Conservation (phyloP, 2,888 invertebrate species). For the Brachyptera putata region DNA sequence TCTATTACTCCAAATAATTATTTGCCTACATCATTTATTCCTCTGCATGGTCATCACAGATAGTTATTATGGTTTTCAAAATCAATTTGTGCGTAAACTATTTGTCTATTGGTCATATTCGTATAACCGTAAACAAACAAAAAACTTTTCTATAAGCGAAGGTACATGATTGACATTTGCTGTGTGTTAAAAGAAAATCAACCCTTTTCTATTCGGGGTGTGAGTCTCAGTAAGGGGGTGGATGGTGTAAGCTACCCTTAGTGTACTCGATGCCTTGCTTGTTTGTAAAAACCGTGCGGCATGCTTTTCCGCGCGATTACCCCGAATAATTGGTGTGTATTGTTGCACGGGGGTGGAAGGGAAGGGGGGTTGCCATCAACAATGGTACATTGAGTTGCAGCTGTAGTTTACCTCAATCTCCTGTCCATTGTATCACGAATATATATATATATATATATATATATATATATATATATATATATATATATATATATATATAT, state of each 20-base stretch:
- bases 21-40: no score
- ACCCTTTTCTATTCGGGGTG: constrained; percentile 1
- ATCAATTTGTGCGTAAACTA: background rate
- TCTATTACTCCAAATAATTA: no score
- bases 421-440: background rate
- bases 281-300: constrained; percentile 24
- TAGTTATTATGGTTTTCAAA: background rate
- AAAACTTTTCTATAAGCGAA: no score
- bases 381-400: constrained; percentile 8
- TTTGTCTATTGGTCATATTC: background rate
- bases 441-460: no score
- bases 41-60: no score
- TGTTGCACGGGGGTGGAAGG: constrained; percentile 23
- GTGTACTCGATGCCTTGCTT: constrained; percentile 1
- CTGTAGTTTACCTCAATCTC: background rate
- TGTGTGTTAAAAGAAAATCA: background rate
- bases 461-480: no score
- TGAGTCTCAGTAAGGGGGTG: background rate
- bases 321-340: constrained; percentile 32
- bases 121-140: no score
- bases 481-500: no score
- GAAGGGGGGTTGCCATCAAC: background rate
- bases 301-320: constrained; percentile 31
- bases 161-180: constrained; percentile 13
- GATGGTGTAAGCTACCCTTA: constrained; percentile 1